Conservation (phyloP, 2,888 invertebrate species). For the Drosophila fungiperda region DNA sequence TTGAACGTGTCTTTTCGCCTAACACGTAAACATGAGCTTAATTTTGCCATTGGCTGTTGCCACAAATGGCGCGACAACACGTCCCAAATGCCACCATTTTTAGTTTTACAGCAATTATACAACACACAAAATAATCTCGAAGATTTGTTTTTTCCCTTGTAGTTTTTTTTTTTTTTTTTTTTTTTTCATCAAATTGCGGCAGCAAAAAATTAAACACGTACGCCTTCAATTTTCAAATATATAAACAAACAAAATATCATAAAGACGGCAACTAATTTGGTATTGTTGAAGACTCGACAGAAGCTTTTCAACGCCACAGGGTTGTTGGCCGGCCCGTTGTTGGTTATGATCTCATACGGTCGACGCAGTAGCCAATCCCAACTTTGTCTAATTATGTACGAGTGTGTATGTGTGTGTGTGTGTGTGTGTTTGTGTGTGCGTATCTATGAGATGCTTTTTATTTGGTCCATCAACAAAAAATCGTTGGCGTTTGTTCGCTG, state of each 20-base stretch:
- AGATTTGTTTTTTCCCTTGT: slow-evolving; percentile 35
- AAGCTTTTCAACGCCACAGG: slow-evolving; percentile 38
- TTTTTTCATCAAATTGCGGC: slow-evolving; percentile 39
- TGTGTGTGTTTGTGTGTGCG: slow-evolving; percentile 22
- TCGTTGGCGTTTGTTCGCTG: slow-evolving; percentile 48
- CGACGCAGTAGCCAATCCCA: slow-evolving; percentile 71
- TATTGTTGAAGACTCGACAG: slow-evolving; percentile 50
- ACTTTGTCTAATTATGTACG: slow-evolving; percentile 63
- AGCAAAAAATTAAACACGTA: slow-evolving; percentile 62
- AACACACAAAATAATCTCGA: slow-evolving; percentile 44
- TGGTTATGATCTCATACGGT: slow-evolving; percentile 67
- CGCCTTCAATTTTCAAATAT: slow-evolving; percentile 43
- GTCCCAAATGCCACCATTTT: slow-evolving; percentile 69
- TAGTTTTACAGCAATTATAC: slow-evolving; percentile 51
- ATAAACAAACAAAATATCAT: slow-evolving; percentile 14
- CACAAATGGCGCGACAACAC: slow-evolving; percentile 62
- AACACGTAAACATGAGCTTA: slow-evolving; percentile 52
- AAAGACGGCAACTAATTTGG: slow-evolving; percentile 53
- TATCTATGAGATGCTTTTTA: slow-evolving; percentile 64
- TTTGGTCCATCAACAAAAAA: slow-evolving; percentile 57
- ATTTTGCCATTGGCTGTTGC: slow-evolving; percentile 66
- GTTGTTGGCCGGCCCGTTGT: slow-evolving; percentile 38
- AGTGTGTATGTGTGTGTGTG: slow-evolving; percentile 20
- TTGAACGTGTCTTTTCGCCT: slow-evolving; percentile 66
- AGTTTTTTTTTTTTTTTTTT: slow-evolving; percentile 10